Base-by-base conservation (phyloP, 2,888 invertebrate genomes). In the Amblyjoppa proteus region DNA sequence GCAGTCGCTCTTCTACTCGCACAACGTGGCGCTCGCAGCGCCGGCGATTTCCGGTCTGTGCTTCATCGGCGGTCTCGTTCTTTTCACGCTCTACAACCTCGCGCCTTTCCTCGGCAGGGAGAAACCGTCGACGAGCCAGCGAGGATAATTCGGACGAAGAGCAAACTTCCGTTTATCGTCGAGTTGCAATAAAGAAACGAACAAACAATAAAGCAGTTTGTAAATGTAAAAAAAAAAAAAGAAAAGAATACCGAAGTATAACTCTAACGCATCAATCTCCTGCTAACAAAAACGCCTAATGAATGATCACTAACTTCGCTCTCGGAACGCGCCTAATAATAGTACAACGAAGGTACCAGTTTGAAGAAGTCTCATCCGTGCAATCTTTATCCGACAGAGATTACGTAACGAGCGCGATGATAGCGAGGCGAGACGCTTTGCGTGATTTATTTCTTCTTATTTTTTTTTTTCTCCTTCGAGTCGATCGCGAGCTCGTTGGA, bases 51-150 rank as follows among this genome's bases (percentile, higher is more conserved):
- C 95, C 93, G 96, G 97, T 0, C 94, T 96, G 1, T 93, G 95
- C 78, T 96, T 97, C 91, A 94, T 97, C 84, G 97, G 97, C 73
- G 96, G 96, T 49, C 95, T 97, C 76, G 95, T 96, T 92, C 88
- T 95, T 0, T 97, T 96, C 91, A 96, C 96, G 0, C 88, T 96
- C 9, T 96, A 95, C 92, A 96, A 96, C 90, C 89, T 95, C 20
- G 89, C 87, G 25, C 92, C 92, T 45, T 53, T 77, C 90, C 90
- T 82, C 38, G 58, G 45, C 16, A 31, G 61, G 45, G 38, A 51
- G 7, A 83, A 80, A 9, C 20, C 16, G 28, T 11, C 69, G 6
- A 34, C 34, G 20, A 45, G 25, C 38, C 73, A 2, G 56, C 20
- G 25, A 25, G 13, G 41, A 71, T 68, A 41, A 16, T 11, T 16